Percentiles rank a stretch among this genome's conserved stretches.
Conservation (phyloP, 2,797 vertebrate genomes). For the Cynopterus sphinx region DNA sequence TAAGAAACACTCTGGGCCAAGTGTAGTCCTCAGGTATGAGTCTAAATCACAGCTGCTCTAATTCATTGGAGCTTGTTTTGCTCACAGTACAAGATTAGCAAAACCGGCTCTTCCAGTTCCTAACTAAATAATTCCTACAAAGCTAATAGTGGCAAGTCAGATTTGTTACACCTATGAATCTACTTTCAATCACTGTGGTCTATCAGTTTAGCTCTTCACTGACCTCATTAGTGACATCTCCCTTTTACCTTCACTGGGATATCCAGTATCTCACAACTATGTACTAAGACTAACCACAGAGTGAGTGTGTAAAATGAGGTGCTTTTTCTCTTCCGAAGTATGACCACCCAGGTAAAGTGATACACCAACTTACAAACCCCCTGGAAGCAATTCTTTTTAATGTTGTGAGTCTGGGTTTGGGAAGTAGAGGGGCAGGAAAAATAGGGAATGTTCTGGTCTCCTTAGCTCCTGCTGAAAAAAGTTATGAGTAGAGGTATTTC, state of each 20-base stretch:
- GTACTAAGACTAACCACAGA: not conserved
- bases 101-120: conserved; percentile 70
- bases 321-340: not conserved
- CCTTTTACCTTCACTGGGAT: not conserved
- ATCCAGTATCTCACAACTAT: not conserved
- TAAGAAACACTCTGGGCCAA: not conserved
- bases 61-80: not conserved
- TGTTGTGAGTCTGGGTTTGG: not conserved
- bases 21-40: not conserved
- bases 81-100: conserved; percentile 1
- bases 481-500: not conserved
- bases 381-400: conserved; percentile 13
- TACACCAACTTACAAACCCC: not conserved
- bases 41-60: conserved; percentile 15
- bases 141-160: not conserved
- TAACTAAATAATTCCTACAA: conserved; percentile 50
- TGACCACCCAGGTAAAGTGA: not conserved
- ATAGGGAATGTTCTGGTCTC: not conserved
- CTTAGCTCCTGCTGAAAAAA: not conserved
- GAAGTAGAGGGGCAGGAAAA: not conserved
- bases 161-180: not conserved
- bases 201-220: not conserved
- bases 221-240: not conserved
- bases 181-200: not conserved
- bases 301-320: not conserved